Evolutionary conservation across 2,797 vertebrate genomes (phyloP).

Genomic region (Lophius americanus): DNA sequence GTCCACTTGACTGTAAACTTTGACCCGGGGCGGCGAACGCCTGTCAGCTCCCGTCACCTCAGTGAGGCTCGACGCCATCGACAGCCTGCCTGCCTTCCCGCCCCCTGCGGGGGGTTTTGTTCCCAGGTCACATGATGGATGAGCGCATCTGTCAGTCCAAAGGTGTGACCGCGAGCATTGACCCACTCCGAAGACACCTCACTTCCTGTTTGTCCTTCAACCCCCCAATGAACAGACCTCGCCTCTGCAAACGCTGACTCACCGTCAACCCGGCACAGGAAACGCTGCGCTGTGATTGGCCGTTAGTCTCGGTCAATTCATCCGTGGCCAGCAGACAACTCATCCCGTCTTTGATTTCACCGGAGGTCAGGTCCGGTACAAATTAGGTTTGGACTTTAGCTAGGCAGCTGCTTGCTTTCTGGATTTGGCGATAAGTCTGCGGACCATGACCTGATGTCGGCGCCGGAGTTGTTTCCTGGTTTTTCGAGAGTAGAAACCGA

Average conservation of each 20-base stretch:
- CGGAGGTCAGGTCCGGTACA: too few relatives aligned
- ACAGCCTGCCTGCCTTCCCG: slow-evolving; percentile 66
- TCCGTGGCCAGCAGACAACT: too few relatives aligned
- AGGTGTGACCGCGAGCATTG: slow-evolving; percentile 86
- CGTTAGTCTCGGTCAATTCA: neutral
- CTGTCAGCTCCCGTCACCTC: slow-evolving; percentile 97
- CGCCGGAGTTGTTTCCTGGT: too few relatives aligned
- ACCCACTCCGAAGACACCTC: slow-evolving; percentile 70
- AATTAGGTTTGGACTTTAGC: too few relatives aligned
- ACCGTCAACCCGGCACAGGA: neutral
- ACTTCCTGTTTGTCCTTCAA: slow-evolving; percentile 46
- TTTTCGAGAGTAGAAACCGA: slow-evolving; percentile 16
- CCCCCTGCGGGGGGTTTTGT: slow-evolving; percentile 6
- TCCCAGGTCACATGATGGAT: slow-evolving; percentile 91
- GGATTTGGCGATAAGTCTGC: too few relatives aligned
- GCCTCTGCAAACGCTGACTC: neutral
- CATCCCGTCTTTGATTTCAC: too few relatives aligned
- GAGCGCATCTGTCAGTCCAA: slow-evolving; percentile 92
- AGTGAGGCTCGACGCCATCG: slow-evolving; percentile 85
- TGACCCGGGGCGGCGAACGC: slow-evolving; percentile 88
- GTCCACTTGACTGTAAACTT: slow-evolving; percentile 95
- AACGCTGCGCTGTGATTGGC: neutral
- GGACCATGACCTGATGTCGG: too few relatives aligned
- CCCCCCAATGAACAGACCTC: slow-evolving; percentile 8
- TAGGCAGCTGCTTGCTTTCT: too few relatives aligned